phyloP scores from a whole-genome alignment of 2,113 vertebrate genomes.

The Paralichthys olivaceus region DNA sequence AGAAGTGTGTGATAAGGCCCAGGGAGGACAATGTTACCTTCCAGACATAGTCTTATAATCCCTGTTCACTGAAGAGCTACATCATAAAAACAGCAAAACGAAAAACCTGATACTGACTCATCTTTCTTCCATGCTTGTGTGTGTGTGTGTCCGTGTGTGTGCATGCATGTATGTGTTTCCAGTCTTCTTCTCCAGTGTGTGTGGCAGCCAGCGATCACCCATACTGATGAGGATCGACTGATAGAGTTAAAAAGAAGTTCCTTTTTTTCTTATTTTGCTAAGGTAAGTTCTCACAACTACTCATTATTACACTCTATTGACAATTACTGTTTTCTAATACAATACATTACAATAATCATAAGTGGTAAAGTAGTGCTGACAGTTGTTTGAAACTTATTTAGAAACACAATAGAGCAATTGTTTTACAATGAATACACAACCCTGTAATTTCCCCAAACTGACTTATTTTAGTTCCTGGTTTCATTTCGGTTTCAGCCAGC shows the following conservation, averaged over 20 bases:
- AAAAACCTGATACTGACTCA: slow-evolving; percentile 24
- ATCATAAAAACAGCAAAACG: slow-evolving; percentile 34
- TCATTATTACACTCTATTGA: neutral
- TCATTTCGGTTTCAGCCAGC: neutral
- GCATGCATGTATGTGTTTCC: slow-evolving; percentile 37
- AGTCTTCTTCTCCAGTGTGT: slow-evolving; percentile 75
- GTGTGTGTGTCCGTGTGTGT: slow-evolving; percentile 19
- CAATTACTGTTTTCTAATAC: neutral
- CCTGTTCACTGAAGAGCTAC: slow-evolving; percentile 34
- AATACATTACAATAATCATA: neutral
- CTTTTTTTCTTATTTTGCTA: slow-evolving; percentile 77
- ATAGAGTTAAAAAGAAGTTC: slow-evolving; percentile 70
- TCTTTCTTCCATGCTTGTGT: slow-evolving; percentile 33
- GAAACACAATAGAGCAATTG: neutral
- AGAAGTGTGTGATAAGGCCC: slow-evolving; percentile 28
- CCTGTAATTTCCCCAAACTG: neutral
- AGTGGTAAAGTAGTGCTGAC: neutral
- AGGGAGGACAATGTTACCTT: slow-evolving; percentile 19
- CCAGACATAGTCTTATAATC: slow-evolving; percentile 30
- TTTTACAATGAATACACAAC: neutral
- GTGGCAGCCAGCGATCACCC: slow-evolving; percentile 66
- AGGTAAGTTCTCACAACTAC: slow-evolving; percentile 74
- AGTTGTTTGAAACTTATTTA: neutral
- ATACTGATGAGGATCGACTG: slow-evolving; percentile 83
- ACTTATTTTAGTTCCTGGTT: neutral